Base-by-base conservation (phyloP, 1,140 invertebrate species). In the Leptinotarsa lineolata region DNA sequence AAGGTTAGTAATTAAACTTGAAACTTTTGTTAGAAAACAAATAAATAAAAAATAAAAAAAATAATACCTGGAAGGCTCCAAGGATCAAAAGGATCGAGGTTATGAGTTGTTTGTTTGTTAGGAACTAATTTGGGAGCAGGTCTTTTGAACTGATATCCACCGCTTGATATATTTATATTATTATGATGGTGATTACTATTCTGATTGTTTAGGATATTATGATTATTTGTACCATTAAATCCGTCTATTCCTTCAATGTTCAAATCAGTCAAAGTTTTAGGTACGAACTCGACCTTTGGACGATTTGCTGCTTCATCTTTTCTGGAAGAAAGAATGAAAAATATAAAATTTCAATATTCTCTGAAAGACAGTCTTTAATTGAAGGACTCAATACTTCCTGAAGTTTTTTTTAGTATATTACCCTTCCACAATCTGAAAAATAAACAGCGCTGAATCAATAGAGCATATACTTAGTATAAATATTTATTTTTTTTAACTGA, bases 241-340 rank as follows among this genome's bases (percentile, higher is more conserved):
- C 86, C 86, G 77, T 88, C 86, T 72, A 89, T 86, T 76, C 88
- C 88, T 80, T 94, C 93, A 82, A 96, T 92, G 83, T 95, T 90
- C 61, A 97, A 88, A 86, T 97, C 95, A 59, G 93, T 89, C 79
- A 97, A 87, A 68, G 95, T 95, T 88, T 97, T 98, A 75, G 96
- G 96, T 81, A 95, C 90, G 86, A 97, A 98, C 85, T 97, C 95
- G 84, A 92, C 80, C 86, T 94, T 95, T 76, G 96, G 96, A 87
- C 94, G 90, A 85, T 87, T 91, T 67, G 92, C 92, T 61, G 96
- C 96, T 84, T 98, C 96, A 78, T 95, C 92, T 86, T 94, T 93
- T 87, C 95, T 97, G 83, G 39, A 86, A 84, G 78, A 68, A 70
- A 11, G 15, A 20, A 75, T 72, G 4, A 67, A 18, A 68, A 18